Conservation (phyloP, 2,888 invertebrate genomes). For the Hoplodrina blanda region DNA sequence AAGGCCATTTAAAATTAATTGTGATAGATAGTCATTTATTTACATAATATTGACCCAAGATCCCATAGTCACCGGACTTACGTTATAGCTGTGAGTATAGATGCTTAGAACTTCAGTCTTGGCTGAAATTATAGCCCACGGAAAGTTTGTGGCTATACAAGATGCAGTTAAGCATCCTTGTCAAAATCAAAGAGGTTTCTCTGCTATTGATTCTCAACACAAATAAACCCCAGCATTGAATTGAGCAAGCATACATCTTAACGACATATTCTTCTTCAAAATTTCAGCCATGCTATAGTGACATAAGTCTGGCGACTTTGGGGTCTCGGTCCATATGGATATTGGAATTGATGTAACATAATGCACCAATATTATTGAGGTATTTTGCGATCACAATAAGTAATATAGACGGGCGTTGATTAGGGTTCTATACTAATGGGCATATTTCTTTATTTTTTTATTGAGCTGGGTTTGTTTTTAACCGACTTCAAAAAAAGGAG, state of each 20-base stretch:
- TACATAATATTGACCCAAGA: background rate
- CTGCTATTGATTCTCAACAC: no score
- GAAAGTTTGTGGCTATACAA: no score
- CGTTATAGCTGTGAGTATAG: background rate
- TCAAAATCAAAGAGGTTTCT: no score
- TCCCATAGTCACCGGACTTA: background rate
- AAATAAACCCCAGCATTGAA: no score
- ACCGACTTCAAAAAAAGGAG: no score
- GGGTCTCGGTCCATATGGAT: background rate
- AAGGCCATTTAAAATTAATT: slow-evolving; percentile 37
- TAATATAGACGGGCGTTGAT: background rate
- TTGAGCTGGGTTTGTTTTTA: no score
- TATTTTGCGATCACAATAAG: slow-evolving; percentile 18
- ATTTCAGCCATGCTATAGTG: background rate
- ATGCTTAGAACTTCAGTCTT: no score
- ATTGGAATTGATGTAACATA: slow-evolving; percentile 41
- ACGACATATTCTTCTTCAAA: background rate
- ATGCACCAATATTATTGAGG: slow-evolving; percentile 38
- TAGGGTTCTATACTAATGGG: background rate
- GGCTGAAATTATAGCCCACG: no score
- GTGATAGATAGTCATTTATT: slow-evolving; percentile 35
- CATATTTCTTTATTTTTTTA: background rate
- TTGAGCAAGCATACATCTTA: no score
- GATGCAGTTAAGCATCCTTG: no score
- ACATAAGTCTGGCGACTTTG: background rate